Percentiles rank a stretch among this genome's conserved stretches.
Conservation (phyloP, 2,888 invertebrate genomes). For the Imbricaverruca yamaguchii region DNA sequence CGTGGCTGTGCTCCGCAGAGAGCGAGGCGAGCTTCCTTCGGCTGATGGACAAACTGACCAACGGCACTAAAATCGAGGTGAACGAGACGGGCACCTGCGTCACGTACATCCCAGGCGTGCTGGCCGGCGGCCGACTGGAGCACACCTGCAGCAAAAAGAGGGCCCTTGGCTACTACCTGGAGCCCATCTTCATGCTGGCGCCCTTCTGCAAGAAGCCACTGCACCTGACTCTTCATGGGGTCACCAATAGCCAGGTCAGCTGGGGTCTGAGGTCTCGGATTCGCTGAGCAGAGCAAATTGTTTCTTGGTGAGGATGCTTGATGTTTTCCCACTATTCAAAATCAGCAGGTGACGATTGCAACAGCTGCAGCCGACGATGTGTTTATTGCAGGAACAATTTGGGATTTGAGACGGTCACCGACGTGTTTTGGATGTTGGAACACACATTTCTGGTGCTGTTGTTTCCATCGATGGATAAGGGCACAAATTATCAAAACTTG, state of each 20-base stretch:
- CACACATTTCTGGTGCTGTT: too few species aligned
- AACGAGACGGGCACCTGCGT: conserved; percentile 87
- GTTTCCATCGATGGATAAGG: too few species aligned
- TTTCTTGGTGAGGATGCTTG: too few species aligned
- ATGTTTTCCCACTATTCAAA: too few species aligned
- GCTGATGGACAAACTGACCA: conserved; percentile 85
- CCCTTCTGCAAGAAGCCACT: conserved; percentile 91
- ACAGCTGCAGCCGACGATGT: too few species aligned
- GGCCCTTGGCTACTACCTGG: conserved; percentile 79
- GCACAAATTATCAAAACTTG: too few species aligned
- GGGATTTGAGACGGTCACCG: too few species aligned
- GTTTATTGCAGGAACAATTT: too few species aligned
- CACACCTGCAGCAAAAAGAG: conserved; percentile 78
- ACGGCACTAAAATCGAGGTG: conserved; percentile 82
- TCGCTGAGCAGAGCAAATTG: too few species aligned
- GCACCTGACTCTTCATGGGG: conserved; percentile 71
- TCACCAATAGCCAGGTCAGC: conserved; percentile 62
- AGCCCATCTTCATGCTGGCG: conserved; percentile 76
- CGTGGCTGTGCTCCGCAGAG: conserved; percentile 48
- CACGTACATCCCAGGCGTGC: conserved; percentile 79
- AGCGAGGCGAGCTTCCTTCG: conserved; percentile 84
- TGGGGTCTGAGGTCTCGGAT: too few species aligned
- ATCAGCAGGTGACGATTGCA: too few species aligned
- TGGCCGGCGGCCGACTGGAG: conserved; percentile 77
- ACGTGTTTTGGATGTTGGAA: too few species aligned